Evolutionary conservation across 2,113 vertebrate genomes (phyloP).

Genomic region (Origma solitaria): DNA sequence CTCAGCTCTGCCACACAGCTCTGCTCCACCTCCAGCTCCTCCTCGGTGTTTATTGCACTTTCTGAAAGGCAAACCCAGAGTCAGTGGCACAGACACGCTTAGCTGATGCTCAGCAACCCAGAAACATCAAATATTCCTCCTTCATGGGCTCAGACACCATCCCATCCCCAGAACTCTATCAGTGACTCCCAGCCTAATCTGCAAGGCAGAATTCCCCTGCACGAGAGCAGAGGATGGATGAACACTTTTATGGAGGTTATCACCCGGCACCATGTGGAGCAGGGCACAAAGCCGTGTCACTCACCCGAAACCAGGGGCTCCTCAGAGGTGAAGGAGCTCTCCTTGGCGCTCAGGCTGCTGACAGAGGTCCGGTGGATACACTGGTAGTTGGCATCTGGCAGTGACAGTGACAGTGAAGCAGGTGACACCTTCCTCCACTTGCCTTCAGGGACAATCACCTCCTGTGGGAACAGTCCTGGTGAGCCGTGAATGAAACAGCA

Average conservation of each 20-base stretch:
- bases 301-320: conserved; percentile 72
- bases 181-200: background rate
- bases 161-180: background rate
- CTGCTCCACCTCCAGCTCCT: conserved; percentile 77
- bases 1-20: conserved; percentile 72
- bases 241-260: background rate
- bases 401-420: conserved; percentile 78
- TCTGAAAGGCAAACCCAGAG: conserved; percentile 67
- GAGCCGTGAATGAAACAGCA: background rate
- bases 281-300: fast-evolving
- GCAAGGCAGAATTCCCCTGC: background rate
- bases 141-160: background rate
- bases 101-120: fast-evolving
- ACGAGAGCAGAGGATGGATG: fast-evolving
- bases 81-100: fast-evolving
- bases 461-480: conserved; percentile 38
- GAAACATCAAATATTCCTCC: background rate
- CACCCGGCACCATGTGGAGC: fast-evolving
- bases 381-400: conserved; percentile 74
- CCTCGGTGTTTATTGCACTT: conserved; percentile 76
- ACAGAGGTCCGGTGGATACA: conserved; percentile 77
- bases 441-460: conserved; percentile 83
- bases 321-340: conserved; percentile 77
- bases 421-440: conserved; percentile 90
- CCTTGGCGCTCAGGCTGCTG: conserved; percentile 76